Percentiles rank a stretch among this genome's conserved stretches.
These are phyloP conservation scores for Helicoverpa armigera DNA, from an alignment of 1,140 invertebrate species.

Conservation along the genomic window DNA sequence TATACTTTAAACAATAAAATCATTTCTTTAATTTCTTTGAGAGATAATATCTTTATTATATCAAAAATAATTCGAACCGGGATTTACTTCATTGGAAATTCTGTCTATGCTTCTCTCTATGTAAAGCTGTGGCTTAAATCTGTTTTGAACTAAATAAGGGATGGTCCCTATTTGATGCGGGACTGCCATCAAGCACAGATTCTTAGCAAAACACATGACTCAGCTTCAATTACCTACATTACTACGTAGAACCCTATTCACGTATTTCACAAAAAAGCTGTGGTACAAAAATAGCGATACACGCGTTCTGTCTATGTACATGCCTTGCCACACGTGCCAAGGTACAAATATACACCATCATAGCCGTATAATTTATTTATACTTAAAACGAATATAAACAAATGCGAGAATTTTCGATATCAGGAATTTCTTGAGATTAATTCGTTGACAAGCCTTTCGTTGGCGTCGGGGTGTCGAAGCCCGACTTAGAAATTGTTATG, in stretches of 20 bases:
- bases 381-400: slow-evolving; percentile 43
- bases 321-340: slow-evolving; percentile 54
- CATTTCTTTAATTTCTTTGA: too few relatives aligned
- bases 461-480: background rate
- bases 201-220: slow-evolving; percentile 6
- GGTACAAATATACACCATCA: slow-evolving; percentile 56
- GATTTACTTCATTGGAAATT: too few relatives aligned
- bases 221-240: background rate
- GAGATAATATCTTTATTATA: too few relatives aligned
- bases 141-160: too few relatives aligned
- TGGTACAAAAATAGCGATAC: slow-evolving; percentile 60
- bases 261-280: slow-evolving; percentile 62
- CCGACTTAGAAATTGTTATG: slow-evolving; percentile 1
- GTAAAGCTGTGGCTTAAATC: too few relatives aligned
- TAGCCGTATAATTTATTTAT: slow-evolving; percentile 50
- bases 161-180: too few relatives aligned
- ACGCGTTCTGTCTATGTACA: slow-evolving; percentile 50
- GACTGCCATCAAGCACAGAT: background rate
- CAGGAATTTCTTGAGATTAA: slow-evolving; percentile 25
- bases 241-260: slow-evolving; percentile 46
- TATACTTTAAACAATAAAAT: too few relatives aligned
- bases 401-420: slow-evolving; percentile 16
- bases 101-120: too few relatives aligned
- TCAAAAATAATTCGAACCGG: too few relatives aligned
- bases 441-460: background rate